Evolutionary conservation across 2,113 vertebrate genomes (phyloP), one percentile per base, ranked within the genome.

Genomic region (Colius striatus): DNA sequence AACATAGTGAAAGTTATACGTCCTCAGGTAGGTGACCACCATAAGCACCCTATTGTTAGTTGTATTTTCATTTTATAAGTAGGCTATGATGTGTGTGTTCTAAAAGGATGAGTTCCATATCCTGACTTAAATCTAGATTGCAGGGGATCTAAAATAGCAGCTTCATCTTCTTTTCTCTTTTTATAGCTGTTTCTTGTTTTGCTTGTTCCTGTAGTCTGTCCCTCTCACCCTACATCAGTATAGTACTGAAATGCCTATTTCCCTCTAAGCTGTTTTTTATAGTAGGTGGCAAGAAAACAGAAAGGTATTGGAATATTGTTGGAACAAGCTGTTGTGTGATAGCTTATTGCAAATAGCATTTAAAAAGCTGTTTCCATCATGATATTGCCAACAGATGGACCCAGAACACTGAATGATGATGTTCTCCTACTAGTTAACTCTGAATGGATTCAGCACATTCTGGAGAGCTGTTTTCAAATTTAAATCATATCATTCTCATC

Each of bases 1-100:
- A 99, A 99, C 97, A 99, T 99, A 55, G 99, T 99, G 96, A 99
- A 99, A 99, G 99, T 99, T 95, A 99, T 99, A 97, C 99, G 99
- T 97, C 99, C 99, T 96, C 99, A 99, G 99, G 99, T 99, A 98
- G 97, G 97, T 98, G 71, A 84, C 93, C 74, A 57, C 67, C 82
- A 77, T 87, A 87, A 85, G 43, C 57, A 65, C 54, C 25, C 38
- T 43, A 47, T 91, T 73, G 10, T 41, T 80, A 66, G 19, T 20
- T 90, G 32, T 62, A 16, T 54, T 68, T 77, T 82, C 5, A 10
- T 34, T 66, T 77, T 70, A 63, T 29, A 57, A 48, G 32, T 62
- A 81, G 54, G 34, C 30, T 86, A 9, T 45, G 32, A 27, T 86
- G 29, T 47, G 41, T 8, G 0, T 67, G 7, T 80, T 91, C 25